Evolutionary conservation across 2,113 vertebrate species (phyloP), one percentile per base, ranked within the genome.

Genomic region (Macrotis lagotis): DNA sequence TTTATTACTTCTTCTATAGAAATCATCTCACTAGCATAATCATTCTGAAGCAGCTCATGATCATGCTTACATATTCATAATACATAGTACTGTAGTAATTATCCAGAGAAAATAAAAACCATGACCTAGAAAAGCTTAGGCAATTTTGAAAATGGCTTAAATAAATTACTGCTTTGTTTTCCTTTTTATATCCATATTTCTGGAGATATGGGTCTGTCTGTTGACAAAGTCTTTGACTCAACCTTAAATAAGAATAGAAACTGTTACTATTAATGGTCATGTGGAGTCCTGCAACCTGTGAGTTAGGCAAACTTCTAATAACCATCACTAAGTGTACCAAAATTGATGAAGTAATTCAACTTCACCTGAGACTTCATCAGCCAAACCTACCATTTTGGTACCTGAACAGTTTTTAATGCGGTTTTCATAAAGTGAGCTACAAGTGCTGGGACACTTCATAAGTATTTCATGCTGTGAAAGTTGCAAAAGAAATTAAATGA

Each of bases 401-500:
- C 25, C 51, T 59, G 44, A 91, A 26, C 22, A 28, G 48, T 59
- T 48, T 91, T 50, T 51, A n/a, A 52, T 53, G 52, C 26, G 24
- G 6, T 91, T 59, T 51, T 26, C 1, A 28, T 14, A 12, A 25
- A 16, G 26, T 19, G 50, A 24, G 5, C 90, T 74, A n/a, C 10
- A 90, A 93, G 91, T 8, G 24, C 2, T 55, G 88, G 92, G 51
- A 83, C 24, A 1, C 88, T 2, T 53, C 93, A 95, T 49, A 89
- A 92, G 9, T 52, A 16, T 0, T 0, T 94, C 91, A 74, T 92
- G 55, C 37, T 90, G 25, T 50, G 66, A 90, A 91, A 50, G 31
- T 91, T 97, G n/a, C n/a, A 74, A 94, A 97, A 93, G 28, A 51
- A 89, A 93, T 95, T 90, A 44, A 95, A 93, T 90, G 25, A 91